These are phyloP conservation scores for Osmerus mordax DNA, from an alignment of 2,113 vertebrate genomes.

Conservation along the genomic window DNA sequence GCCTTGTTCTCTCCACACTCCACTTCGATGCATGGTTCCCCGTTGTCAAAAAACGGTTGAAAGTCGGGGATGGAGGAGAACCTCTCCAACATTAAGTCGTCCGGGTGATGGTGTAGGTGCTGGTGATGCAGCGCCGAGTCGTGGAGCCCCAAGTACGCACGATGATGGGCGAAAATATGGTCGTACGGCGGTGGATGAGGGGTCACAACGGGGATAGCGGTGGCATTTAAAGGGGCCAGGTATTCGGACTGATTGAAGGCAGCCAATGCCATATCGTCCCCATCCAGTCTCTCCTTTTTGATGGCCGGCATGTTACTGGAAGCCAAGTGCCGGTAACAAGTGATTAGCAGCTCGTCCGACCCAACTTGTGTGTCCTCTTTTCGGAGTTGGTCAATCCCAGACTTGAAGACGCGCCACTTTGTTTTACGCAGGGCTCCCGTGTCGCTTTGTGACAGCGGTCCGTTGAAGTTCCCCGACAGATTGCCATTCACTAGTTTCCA, in stretches of 20 bases:
- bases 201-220: constrained; percentile 84
- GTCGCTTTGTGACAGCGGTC: constrained; percentile 68
- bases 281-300: constrained; percentile 91
- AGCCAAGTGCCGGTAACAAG: constrained; percentile 72
- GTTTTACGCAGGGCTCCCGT: constrained; percentile 70
- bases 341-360: constrained; percentile 64
- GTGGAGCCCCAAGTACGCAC: constrained; percentile 81
- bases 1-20: constrained; percentile 97
- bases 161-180: constrained; percentile 81
- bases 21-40: constrained; percentile 97
- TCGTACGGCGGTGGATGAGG: constrained; percentile 86
- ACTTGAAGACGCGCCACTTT: constrained; percentile 72
- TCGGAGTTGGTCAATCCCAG: constrained; percentile 64
- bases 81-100: constrained; percentile 89
- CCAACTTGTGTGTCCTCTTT: constrained; percentile 72
- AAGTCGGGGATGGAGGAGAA: constrained; percentile 91
- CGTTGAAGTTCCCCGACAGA: constrained; percentile 71
- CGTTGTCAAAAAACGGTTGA: constrained; percentile 93
- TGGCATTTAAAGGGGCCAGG: constrained; percentile 83
- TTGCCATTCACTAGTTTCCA: constrained; percentile 74
- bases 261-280: constrained; percentile 89
- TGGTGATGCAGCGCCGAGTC: constrained; percentile 77
- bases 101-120: constrained; percentile 78
- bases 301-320: constrained; percentile 89
- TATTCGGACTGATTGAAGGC: constrained; percentile 87